Base-by-base conservation (phyloP, 2,888 invertebrate genomes). In the Drosophila nigricruria region DNA sequence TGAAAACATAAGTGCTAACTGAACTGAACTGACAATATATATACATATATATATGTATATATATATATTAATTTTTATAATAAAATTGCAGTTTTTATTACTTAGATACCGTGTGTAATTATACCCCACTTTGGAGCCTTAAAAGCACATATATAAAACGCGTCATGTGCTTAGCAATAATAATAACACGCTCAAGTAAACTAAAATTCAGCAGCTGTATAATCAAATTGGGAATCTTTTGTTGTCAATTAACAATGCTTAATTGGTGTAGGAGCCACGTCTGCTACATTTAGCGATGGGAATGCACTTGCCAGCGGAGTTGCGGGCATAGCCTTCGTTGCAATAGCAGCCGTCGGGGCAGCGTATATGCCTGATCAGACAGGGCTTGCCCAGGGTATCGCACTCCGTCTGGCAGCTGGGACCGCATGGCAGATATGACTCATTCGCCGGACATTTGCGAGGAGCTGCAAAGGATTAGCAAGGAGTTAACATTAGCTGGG, bases 281-380 rank as follows among this genome's bases (percentile, higher is more conserved):
- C 3, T 20, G 6, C 18, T 12, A 30, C 81, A 79, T 20, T 66
- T 16, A 0, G 14, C 8, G 12, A 54, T 18, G 54, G 85, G 88
- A 45, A 92, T 90, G 58, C 92, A 92, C 10, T 25, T 58, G 23
- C 88, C 82, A 0, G 30, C 18, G 0, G 66, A 34, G 59, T 91
- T 40, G 3, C 92, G 90, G 4, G 92, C 93, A 57, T 69, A 92
- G 0, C 90, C 90, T 3, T 87, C 42, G 10, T 77, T 77, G 62
- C 93, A 93, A 56, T 93, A 93, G 70, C 93, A 93, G 23, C 83
- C 92, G 64, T 91, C 90, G 3, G 91, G 91, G 14, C 92, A 93
- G 23, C 81, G 79, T 0, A 91, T 69, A 52, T 92, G 62, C 0
- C 20, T 40, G 1, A 92, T 85, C 0, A 73, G 36, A 14, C 92